Base-by-base conservation (phyloP, 2,797 vertebrate species). In the Diceros bicornis region DNA sequence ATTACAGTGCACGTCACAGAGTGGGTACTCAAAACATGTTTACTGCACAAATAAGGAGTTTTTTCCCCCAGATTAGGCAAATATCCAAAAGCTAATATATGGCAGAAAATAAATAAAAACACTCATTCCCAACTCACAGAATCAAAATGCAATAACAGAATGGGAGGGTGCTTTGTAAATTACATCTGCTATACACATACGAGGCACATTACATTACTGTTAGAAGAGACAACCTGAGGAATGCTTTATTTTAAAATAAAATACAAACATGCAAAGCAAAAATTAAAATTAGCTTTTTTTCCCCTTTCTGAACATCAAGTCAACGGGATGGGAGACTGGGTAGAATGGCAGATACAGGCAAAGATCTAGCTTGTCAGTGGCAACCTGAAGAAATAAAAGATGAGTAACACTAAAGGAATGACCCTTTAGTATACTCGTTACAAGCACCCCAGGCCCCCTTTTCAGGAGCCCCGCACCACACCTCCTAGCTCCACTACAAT, bases 221-320 rank as follows among this genome's bases (percentile, higher is more conserved):
- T 57, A 57, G 23, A 87, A 84, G 61, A 78, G n/a, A 92, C 32
- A 69, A 37, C 34, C 20, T 47, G 25, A 77, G 52, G 64, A 93
- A 88, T 44, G 59, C 1, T 93, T 93, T 72, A 91, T 94, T 93
- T 89, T 59, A 59, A 96, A 96, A 72, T 21, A 96, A 95, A 93
- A 86, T 21, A 61, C 71, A 89, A 86, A 87, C 20, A 50, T 86
- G 13, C 55, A 52, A 88, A 90, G 81, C 64, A 55, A 86, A 82
- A 69, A 88, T 27, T 29, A 79, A 91, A 79, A 90, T 52, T 6
- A 59, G 62, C 27, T 50, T n/a, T 68, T 18, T 25, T 1, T 4
- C 34, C n/a, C 3, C 29, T 78, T 88, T 88, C 82, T 94, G 86
- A 71, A 75, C 68, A 74, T 0, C 25, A 13, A 91, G 57, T 57